A percentile compares a stretch with the other conserved stretches of the same genome.
These are phyloP conservation scores for Julus scandinavius DNA, from an alignment of 2,888 invertebrate genomes.

Conservation along the genomic window DNA sequence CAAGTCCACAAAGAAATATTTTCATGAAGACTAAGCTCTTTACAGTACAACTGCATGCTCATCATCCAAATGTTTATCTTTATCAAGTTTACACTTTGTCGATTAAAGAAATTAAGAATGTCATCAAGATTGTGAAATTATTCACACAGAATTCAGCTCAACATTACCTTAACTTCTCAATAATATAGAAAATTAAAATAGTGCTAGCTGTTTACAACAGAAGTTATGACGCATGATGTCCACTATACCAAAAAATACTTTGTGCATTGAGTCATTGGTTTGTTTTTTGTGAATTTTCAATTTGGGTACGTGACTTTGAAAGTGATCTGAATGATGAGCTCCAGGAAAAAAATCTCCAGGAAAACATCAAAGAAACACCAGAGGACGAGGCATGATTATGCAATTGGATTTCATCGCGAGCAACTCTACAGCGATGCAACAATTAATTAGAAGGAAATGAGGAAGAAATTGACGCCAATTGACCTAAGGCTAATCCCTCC, in stretches of 20 bases:
- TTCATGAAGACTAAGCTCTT: no score
- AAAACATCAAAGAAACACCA: not conserved
- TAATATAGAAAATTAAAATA: not conserved
- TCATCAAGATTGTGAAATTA: not conserved
- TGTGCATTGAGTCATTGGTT: not conserved
- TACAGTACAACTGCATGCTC: no score
- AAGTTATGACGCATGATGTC: not conserved
- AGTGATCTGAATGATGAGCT: not conserved
- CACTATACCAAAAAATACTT: not conserved
- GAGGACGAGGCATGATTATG: not conserved
- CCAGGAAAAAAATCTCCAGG: not conserved
- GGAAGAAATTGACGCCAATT: slow-evolving; percentile 44
- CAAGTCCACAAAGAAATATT: no score
- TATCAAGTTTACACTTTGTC: no score
- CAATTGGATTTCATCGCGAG: not conserved
- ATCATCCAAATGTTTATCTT: no score
- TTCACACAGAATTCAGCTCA: not conserved
- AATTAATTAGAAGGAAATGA: slow-evolving; percentile 1
- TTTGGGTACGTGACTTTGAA: not conserved
- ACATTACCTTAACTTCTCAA: not conserved
- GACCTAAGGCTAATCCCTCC: slow-evolving; percentile 24
- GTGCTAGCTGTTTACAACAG: not conserved
- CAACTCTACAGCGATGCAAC: not conserved
- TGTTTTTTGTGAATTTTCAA: not conserved
- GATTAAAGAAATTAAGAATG: no score